Evolutionary conservation across 1,140 invertebrate genomes (phyloP), one percentile per base, ranked within the genome.

Genomic region (Anoplophora glabripennis): DNA sequence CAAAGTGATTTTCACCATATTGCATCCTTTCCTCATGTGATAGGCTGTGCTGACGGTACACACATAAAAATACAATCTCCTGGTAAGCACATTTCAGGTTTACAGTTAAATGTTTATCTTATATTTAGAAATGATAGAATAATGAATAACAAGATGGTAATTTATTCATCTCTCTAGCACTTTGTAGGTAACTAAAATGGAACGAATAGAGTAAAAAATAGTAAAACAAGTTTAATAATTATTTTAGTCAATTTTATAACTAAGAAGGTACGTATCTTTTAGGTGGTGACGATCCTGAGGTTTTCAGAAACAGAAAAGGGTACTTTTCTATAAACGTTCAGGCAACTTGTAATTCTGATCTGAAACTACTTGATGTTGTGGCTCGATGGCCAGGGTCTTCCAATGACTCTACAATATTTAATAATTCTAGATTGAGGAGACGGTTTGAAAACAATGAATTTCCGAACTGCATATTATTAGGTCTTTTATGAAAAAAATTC

Each of bases 291-390:
- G 45, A 68, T 58, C 68, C 66, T 35, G 73, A 77, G 63, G 45
- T 61, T 12, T 78, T 66, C 59, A 52, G 71, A 8, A 77, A 77
- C 51, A 64, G 73, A 56, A 76, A 79, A 63, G 58, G 59, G 4
- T 76, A 66, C 54, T 76, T 74, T 65, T 75, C 72, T 3, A 63
- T 75, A 17, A 77, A 78, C 61, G 68, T 74, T 0, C 75, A 77
- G 64, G 55, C 67, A 11, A 53, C 76, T 10, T 68, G 66, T 40
- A 66, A 72, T 64, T 18, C 61, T 3, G 35, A 69, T 36, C 34
- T 71, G 14, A 44, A 53, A 44, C 69, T 77, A 33, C 44, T 47
- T 15, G 65, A 77, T 53, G 61, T 77, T 44, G 74, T 77, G 10
- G 68, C 70, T 9, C 58, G 73, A n/a, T 76, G 72, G 72, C 74